These are phyloP conservation scores for Seladonia tumulorum DNA, from an alignment of 2,888 invertebrate genomes.

Conservation along the genomic window DNA sequence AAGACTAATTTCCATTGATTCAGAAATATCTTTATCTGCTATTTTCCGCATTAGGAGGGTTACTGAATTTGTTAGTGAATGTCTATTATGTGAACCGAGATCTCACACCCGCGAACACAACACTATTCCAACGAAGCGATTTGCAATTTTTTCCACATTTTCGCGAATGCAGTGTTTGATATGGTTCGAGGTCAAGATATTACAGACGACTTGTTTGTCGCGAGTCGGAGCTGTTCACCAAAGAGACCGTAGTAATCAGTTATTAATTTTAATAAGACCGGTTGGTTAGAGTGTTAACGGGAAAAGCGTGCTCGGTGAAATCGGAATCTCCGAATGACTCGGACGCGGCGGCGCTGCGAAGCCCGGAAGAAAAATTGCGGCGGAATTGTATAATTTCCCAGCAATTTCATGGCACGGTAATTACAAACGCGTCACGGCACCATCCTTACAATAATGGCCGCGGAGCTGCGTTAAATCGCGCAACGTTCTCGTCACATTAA, in stretches of 20 bases:
- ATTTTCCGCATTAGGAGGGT: no score
- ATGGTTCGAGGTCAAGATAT: neutral
- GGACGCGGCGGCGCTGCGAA: neutral
- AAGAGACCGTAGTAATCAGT: neutral
- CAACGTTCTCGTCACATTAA: conserved; percentile 7
- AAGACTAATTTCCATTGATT: no score
- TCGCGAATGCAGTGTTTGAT: neutral
- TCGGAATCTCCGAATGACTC: conserved; percentile 2
- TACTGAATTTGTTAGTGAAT: neutral
- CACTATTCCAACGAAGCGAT: neutral
- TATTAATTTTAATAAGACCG: conserved; percentile 8
- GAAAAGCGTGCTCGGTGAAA: conserved; percentile 8
- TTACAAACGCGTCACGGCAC: conserved; percentile 50
- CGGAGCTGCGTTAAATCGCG: conserved; percentile 14
- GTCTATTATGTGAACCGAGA: no score
- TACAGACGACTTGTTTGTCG: neutral
- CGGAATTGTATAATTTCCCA: conserved; percentile 47
- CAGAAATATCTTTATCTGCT: no score
- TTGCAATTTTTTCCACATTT: neutral
- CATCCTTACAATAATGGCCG: conserved; percentile 41
- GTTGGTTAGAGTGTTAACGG: neutral
- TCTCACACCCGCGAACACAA: neutral
- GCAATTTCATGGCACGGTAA: conserved; percentile 47
- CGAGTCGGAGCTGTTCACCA: neutral
- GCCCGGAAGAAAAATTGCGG: conserved; percentile 37